Conservation (phyloP, 2,113 vertebrate genomes). For the Brienomyrus longianalis region DNA sequence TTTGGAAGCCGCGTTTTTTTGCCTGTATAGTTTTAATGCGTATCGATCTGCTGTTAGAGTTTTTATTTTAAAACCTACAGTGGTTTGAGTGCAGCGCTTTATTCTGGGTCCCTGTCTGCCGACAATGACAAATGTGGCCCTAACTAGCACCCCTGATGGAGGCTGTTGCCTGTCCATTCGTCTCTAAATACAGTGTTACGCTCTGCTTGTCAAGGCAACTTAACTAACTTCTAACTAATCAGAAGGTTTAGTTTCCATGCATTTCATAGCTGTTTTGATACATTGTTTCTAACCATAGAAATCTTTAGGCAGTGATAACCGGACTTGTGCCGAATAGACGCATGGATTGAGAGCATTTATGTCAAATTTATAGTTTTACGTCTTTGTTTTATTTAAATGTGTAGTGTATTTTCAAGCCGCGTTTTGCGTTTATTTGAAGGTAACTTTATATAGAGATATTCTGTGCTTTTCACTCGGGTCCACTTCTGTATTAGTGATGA, state of each 20-base stretch:
- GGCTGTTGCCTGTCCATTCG: not conserved
- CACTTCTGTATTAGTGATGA: conserved; percentile 40
- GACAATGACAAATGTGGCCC: not conserved
- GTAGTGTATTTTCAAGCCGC: not conserved
- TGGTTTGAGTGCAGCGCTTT: not conserved
- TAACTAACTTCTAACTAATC: not conserved
- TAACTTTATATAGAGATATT: not conserved
- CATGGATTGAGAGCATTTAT: not conserved
- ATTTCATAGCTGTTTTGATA: not conserved
- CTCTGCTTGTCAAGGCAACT: not conserved
- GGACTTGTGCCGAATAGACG: not conserved
- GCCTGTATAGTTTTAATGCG: not conserved
- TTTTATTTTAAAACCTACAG: not conserved
- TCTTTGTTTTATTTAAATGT: not conserved
- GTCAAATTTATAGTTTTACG: not conserved
- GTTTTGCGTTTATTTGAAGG: not conserved
- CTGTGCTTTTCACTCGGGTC: not conserved
- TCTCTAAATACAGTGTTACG: not conserved
- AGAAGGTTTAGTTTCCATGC: not conserved
- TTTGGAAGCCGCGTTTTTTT: not conserved
- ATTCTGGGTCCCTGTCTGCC: not conserved
- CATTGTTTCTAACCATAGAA: not conserved
- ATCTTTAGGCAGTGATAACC: not conserved
- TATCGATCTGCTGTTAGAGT: not conserved
- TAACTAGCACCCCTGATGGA: not conserved